phyloP scores from a whole-genome alignment of 2,113 vertebrate species.

The Rhadina sibilatrix region DNA sequence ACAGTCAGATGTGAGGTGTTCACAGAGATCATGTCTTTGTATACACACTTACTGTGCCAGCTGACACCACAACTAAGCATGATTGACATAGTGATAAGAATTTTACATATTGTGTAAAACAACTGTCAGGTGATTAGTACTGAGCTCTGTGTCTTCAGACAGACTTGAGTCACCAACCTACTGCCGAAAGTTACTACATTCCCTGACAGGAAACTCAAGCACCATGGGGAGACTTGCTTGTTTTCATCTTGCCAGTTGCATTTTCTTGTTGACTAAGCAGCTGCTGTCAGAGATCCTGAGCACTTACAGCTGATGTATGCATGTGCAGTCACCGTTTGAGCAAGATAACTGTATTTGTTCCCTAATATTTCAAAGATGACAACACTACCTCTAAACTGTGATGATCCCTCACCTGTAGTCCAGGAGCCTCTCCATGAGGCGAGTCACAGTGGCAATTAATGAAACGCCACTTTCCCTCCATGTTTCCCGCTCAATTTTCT shows the following conservation, averaged over 20 bases:
- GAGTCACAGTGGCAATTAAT: constrained; percentile 94
- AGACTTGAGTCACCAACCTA: neutral
- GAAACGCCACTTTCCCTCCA: constrained; percentile 98
- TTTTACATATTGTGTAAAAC: neutral
- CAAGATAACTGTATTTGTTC: neutral
- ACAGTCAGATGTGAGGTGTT: neutral
- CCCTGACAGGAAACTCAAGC: neutral
- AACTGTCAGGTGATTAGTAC: neutral
- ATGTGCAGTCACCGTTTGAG: rapidly evolving
- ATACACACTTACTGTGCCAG: neutral
- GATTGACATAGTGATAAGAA: neutral
- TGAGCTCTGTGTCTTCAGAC: neutral
- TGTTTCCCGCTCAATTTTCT: constrained; percentile 99
- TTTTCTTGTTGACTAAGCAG: neutral
- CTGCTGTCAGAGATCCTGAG: neutral
- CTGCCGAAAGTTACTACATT: neutral
- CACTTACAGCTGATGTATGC: neutral
- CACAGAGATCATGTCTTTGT: neutral
- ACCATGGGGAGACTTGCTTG: neutral
- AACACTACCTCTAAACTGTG: neutral
- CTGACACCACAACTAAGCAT: neutral
- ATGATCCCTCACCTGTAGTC: constrained; percentile 87
- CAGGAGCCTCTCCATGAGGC: constrained; percentile 95
- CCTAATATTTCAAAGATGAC: neutral
- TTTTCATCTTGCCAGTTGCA: neutral